These are phyloP conservation scores for Pantala flavescens DNA, from an alignment of 1,140 invertebrate genomes.

Conservation along the genomic window DNA sequence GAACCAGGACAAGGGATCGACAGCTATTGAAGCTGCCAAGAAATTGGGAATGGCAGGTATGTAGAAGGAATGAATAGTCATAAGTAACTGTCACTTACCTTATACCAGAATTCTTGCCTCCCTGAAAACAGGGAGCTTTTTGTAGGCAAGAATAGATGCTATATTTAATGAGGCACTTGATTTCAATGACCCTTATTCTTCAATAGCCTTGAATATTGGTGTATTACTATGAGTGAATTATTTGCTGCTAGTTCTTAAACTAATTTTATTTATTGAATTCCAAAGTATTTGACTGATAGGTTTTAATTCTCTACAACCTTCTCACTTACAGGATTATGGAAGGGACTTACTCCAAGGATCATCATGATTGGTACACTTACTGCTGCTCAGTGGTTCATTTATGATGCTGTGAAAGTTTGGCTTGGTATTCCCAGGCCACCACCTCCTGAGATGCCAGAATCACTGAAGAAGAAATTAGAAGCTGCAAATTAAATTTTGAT, in stretches of 20 bases:
- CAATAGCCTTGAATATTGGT: too few species aligned
- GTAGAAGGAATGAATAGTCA: constrained; percentile 13
- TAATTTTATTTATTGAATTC: too few species aligned
- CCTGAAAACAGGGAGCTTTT: too few species aligned
- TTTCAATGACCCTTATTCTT: too few species aligned
- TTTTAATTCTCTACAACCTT: too few species aligned
- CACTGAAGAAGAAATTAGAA: constrained; percentile 74
- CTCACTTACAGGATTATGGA: constrained; percentile 72
- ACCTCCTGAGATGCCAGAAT: constrained; percentile 96
- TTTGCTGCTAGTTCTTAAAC: too few species aligned
- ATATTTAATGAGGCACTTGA: too few species aligned
- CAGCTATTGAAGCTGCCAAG: constrained; percentile 64
- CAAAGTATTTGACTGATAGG: too few species aligned
- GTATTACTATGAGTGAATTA: too few species aligned
- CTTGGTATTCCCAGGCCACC: constrained; percentile 91
- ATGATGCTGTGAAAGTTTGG: constrained; percentile 90
- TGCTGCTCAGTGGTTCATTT: constrained; percentile 99
- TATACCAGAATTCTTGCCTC: too few species aligned
- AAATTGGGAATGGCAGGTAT: constrained; percentile 51
- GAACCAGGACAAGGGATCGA: constrained; percentile 84
- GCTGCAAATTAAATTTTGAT: constrained; percentile 27
- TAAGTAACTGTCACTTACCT: too few species aligned
- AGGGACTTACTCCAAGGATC: constrained; percentile 92
- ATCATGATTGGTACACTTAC: constrained; percentile 99
- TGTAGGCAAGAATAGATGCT: too few species aligned